A percentile compares a stretch with the other conserved stretches of the same genome.
Evolutionary conservation across 2,113 vertebrate species (phyloP).

Genomic region (Pardalotus punctatus): DNA sequence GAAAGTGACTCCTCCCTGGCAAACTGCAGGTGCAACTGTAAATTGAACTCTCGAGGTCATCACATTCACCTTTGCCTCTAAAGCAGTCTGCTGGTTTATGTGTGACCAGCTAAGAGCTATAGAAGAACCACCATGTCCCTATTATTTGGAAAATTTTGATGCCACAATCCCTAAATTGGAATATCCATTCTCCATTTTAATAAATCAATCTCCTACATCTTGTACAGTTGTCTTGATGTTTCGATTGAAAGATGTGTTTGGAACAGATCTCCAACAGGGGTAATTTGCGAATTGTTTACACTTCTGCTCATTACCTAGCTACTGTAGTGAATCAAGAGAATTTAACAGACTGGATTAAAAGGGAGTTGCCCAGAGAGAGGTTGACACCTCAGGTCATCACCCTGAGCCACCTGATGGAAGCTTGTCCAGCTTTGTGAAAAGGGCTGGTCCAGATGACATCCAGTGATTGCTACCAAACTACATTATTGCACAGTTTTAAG

Average conservation of each 20-base stretch:
- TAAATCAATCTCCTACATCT: neutral
- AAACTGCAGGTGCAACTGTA: neutral
- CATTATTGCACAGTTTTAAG: neutral
- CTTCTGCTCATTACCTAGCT: neutral
- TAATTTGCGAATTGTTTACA: neutral
- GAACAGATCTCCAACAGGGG: neutral
- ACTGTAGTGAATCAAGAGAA: neutral
- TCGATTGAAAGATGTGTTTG: neutral
- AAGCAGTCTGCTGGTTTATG: neutral
- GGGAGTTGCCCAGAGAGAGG: neutral
- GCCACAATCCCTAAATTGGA: neutral
- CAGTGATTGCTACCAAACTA: neutral
- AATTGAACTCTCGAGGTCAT: neutral
- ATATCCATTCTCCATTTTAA: neutral
- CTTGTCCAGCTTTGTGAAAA: neutral
- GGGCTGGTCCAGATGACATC: neutral
- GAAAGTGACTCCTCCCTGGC: neutral
- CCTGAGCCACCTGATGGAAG: neutral
- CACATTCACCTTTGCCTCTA: neutral
- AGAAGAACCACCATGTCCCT: neutral
- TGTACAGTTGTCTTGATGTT: neutral
- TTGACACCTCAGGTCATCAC: neutral
- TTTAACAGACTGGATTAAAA: neutral
- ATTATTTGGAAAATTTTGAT: neutral
- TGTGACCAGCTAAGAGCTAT: neutral